phyloP scores from a whole-genome alignment of 1,140 invertebrate species.

The Idris sp. region DNA sequence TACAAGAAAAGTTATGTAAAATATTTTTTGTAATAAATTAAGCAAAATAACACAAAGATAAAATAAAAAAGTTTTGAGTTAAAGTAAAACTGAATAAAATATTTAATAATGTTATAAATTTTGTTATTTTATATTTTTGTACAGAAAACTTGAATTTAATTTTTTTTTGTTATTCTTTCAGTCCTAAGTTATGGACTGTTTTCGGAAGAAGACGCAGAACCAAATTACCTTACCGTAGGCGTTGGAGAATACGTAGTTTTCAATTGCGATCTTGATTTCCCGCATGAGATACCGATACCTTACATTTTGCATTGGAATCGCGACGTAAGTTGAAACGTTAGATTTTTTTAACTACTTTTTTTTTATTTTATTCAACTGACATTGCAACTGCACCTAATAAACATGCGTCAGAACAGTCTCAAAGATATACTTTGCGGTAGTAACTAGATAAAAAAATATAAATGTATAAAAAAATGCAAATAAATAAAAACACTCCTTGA shows the following conservation, averaged over 20 bases:
- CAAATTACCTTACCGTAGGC: slow-evolving; percentile 85
- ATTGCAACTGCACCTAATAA: slow-evolving; percentile 28
- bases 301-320: slow-evolving; percentile 95
- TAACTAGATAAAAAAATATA: slow-evolving; percentile 40
- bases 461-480: too few species aligned
- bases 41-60: too few species aligned
- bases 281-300: slow-evolving; percentile 90
- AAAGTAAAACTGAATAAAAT: too few species aligned
- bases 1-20: too few species aligned
- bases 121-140: slow-evolving; percentile 6
- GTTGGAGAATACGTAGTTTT: slow-evolving; percentile 92
- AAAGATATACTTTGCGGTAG: slow-evolving; percentile 38
- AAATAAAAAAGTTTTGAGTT: too few species aligned
- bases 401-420: slow-evolving; percentile 19
- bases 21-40: too few species aligned
- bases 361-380: slow-evolving; percentile 23
- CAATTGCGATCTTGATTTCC: slow-evolving; percentile 94
- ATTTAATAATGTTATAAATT: too few species aligned
- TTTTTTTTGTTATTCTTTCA: slow-evolving; percentile 54
- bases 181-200: slow-evolving; percentile 72
- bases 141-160: neutral
- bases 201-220: slow-evolving; percentile 80
- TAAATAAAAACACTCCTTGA: slow-evolving; percentile 7
- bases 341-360: slow-evolving; percentile 38
- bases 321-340: slow-evolving; percentile 83